A percentile compares a stretch with the other conserved stretches of the same genome.
Evolutionary conservation across 2,888 invertebrate species (phyloP).

Genomic region (Lucinisca nassula): DNA sequence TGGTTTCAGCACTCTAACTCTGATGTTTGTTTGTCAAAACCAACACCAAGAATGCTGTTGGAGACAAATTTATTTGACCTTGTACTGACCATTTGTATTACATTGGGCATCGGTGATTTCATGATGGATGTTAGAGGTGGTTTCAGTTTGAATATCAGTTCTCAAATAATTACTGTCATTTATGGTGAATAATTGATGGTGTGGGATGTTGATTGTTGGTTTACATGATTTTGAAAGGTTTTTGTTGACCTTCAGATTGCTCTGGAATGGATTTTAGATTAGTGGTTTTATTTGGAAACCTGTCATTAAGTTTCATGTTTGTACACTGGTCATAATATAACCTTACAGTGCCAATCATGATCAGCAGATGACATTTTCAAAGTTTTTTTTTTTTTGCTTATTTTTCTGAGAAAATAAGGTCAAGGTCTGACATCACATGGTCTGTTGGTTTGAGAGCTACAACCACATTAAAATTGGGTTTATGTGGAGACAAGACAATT

Average conservation of each 20-base stretch:
- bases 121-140: no score
- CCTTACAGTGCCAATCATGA: no score
- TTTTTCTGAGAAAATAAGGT: no score
- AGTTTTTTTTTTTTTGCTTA: no score
- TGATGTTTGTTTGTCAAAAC: not conserved
- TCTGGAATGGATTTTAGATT: not conserved
- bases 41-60: not conserved
- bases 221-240: not conserved
- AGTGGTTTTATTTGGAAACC: not conserved
- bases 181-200: not conserved
- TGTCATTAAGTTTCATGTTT: not conserved
- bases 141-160: not conserved
- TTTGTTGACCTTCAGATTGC: not conserved
- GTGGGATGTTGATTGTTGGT: not conserved
- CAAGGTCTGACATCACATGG: no score
- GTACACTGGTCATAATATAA: not conserved
- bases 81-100: not conserved
- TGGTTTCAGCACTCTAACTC: no score
- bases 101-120: no score
- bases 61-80: not conserved
- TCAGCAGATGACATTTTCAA: no score
- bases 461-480: not conserved
- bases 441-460: constrained; percentile 1
- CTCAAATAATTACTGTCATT: not conserved
- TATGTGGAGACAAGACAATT: no score